Evolutionary conservation across 2,888 invertebrate genomes (phyloP), one percentile per base, ranked within the genome.

Genomic region (Cheilosia scutellata): DNA sequence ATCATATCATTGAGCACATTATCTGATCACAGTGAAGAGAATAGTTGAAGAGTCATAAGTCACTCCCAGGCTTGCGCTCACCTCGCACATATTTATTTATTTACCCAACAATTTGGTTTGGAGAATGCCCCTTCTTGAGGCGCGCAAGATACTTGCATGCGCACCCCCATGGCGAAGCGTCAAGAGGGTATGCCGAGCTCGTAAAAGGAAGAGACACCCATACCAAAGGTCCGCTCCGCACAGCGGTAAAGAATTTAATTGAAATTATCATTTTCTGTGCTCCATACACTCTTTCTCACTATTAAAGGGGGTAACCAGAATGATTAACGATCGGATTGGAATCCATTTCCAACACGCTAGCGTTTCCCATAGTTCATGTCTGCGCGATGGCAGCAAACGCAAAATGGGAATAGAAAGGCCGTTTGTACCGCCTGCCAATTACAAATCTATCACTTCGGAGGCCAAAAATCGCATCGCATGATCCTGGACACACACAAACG

Each of bases 371-470:
- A 72, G 51, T 57, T 63, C 42, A 76, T 53, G 68, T 47, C 33
- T 31, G 82, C 20, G 20, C n/a, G 20, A 20, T 20, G 20, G 20
- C 20, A 0, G 47, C 47, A 33, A 51, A 33, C 60, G 42, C 60
- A 63, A 65, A 66, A 60, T 40, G 58, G 51, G 31, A 49, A 72
- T 51, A 65, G 70, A 79, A 75, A 80, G 79, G 31, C 68, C 47
- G 74, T 74, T 57, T 79, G 74, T 74, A 74, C 74, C 77, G 84
- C 72, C 82, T 86, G 86, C 86, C 86, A 86, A 86, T 86, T 86
- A 86, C 82, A 82, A 72, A 86, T 86, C 86, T 86, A 86, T 86
- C 86, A 86, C 76, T 82, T 82, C 55, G 42, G 25, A 33, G 47
- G 66, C 44, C 74, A 31, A 82, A 86, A 80, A 75, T 75, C 57